Percentiles rank a stretch among this genome's conserved stretches.
Conservation (phyloP, 2,888 invertebrate species). For the Mesorhabditis spiculigera region DNA sequence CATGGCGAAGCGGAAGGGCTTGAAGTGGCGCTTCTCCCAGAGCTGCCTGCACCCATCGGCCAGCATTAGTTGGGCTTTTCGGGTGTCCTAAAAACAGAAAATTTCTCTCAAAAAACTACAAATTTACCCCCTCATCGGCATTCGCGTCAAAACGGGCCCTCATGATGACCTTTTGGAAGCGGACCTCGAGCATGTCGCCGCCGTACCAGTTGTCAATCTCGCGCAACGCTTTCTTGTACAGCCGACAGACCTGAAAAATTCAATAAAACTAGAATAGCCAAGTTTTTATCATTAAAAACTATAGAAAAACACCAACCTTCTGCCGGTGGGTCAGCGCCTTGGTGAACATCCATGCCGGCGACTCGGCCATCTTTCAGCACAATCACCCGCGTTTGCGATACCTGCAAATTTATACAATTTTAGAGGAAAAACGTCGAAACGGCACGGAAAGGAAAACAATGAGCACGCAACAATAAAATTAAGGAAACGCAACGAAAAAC, state of each 20-base stretch:
- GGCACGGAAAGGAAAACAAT: not conserved
- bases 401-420: not conserved
- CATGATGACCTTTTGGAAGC: slow-evolving; percentile 76
- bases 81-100: slow-evolving; percentile 65
- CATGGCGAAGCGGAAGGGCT: slow-evolving; percentile 69
- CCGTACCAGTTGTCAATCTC: slow-evolving; percentile 56
- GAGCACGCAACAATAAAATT: not conserved
- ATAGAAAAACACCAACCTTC: too few relatives aligned
- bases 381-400: not conserved
- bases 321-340: slow-evolving; percentile 58
- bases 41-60: slow-evolving; percentile 76
- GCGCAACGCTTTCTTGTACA: slow-evolving; percentile 55
- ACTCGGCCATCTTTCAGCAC: slow-evolving; percentile 20
- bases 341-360: slow-evolving; percentile 58
- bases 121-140: slow-evolving; percentile 54
- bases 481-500: not conserved
- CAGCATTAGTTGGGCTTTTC: slow-evolving; percentile 72
- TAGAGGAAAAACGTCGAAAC: not conserved
- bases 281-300: too few relatives aligned
- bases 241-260: slow-evolving; percentile 48
- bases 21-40: slow-evolving; percentile 71
- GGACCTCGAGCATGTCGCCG: slow-evolving; percentile 66
- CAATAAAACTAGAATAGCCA: too few relatives aligned
- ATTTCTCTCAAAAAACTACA: too few relatives aligned
- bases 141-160: slow-evolving; percentile 81